phyloP scores from a whole-genome alignment of 2,113 vertebrate genomes.

The Sinocyclocheilus grahami region DNA sequence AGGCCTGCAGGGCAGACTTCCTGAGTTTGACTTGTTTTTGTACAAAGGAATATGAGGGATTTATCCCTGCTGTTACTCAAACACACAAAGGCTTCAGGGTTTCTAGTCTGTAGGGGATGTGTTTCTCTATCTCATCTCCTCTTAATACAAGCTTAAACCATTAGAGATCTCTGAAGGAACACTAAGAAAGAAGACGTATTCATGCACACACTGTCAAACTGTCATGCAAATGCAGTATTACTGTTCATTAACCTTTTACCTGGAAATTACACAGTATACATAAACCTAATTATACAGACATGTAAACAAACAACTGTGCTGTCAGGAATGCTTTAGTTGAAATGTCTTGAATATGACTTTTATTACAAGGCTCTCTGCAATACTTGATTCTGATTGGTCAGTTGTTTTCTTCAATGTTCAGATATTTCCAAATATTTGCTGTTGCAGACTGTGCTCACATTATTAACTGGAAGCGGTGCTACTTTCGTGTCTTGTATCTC shows the following conservation, averaged over 20 bases:
- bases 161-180: background rate
- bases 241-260: slow-evolving; percentile 20
- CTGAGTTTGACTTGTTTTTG: slow-evolving; percentile 47
- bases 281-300: slow-evolving; percentile 7
- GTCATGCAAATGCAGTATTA: background rate
- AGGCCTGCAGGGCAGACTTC: slow-evolving; percentile 46
- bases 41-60: slow-evolving; percentile 41
- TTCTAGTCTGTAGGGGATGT: slow-evolving; percentile 16
- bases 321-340: background rate
- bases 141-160: slow-evolving; percentile 11
- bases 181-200: background rate
- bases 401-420: background rate
- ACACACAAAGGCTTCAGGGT: slow-evolving; percentile 37
- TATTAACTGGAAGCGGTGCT: background rate
- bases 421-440: background rate
- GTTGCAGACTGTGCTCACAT: background rate
- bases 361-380: background rate
- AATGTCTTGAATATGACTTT: background rate
- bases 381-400: background rate
- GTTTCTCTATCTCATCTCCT: slow-evolving; percentile 25
- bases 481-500: background rate
- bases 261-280: background rate
- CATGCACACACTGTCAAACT: background rate
- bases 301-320: background rate
- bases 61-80: slow-evolving; percentile 36